These are phyloP conservation scores for Cephus runcator DNA, from an alignment of 2,888 invertebrate species.

Conservation along the genomic window DNA sequence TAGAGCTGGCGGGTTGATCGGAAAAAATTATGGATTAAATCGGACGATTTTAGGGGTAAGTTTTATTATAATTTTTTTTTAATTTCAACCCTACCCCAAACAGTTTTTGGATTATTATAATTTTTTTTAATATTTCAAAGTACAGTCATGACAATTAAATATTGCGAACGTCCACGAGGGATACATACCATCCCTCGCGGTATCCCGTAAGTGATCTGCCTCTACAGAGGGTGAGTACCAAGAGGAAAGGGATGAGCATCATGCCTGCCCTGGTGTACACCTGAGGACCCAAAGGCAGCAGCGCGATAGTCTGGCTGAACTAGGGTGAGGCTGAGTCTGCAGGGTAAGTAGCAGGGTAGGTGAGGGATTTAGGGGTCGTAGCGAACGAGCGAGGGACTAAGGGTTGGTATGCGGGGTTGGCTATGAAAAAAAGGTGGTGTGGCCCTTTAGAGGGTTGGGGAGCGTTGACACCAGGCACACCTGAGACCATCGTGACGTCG, in stretches of 20 bases:
- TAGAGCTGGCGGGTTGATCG: background rate
- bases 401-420: background rate
- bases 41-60: background rate
- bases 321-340: background rate
- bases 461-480: background rate
- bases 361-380: background rate
- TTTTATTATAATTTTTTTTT: background rate
- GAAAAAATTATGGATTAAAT: background rate
- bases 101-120: background rate
- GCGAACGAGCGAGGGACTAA: background rate
- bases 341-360: background rate
- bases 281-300: background rate
- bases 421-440: background rate
- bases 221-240: background rate
- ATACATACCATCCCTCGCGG: background rate
- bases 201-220: background rate
- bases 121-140: background rate
- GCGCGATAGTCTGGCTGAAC: background rate
- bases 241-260: background rate
- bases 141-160: background rate
- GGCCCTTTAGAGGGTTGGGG: background rate
- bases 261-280: background rate
- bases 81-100: background rate
- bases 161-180: background rate
- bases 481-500: constrained; percentile 4